Evolutionary conservation across 37 sponge, comb jelly and placozoan genomes (phyloP).

Genomic region (Ianthella basta): DNA sequence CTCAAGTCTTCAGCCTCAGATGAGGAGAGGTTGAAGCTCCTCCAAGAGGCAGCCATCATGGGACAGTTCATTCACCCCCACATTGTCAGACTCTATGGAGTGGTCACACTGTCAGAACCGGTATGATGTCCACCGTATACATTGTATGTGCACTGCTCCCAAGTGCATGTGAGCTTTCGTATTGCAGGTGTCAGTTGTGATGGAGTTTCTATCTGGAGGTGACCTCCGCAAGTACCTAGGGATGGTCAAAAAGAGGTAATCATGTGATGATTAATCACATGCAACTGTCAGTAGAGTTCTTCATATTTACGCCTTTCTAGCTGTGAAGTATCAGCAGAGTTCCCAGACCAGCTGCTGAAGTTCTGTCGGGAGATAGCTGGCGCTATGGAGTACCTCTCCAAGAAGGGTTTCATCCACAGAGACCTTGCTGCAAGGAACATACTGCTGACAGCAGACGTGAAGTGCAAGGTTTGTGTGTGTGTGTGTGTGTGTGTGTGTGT

Average conservation of each 20-base stretch:
- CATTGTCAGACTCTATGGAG: slow-evolving; percentile 17
- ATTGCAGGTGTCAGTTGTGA: too few relatives aligned
- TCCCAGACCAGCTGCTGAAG: not conserved
- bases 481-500: too few relatives aligned
- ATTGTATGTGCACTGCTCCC: too few relatives aligned
- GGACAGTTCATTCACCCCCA: slow-evolving; percentile 18
- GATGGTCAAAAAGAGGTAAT: too few relatives aligned
- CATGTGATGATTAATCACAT: too few relatives aligned
- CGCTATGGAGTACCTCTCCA: slow-evolving; percentile 64
- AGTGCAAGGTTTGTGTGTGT: slow-evolving; percentile 41
- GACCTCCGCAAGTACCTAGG: too few relatives aligned
- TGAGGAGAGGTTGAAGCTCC: slow-evolving; percentile 4
- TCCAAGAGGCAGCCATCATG: slow-evolving; percentile 28
- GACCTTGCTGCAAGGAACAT: slow-evolving; percentile 81
- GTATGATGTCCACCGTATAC: not conserved
- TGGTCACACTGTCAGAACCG: not conserved
- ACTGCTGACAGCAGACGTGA: slow-evolving; percentile 33
- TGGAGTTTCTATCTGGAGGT: too few relatives aligned
- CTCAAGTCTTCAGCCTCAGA: slow-evolving; percentile 27
- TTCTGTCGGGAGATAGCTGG: slow-evolving; percentile 54
- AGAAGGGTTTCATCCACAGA: slow-evolving; percentile 64
- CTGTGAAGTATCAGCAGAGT: too few relatives aligned
- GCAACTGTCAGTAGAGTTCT: too few relatives aligned
- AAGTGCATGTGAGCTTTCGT: too few relatives aligned
- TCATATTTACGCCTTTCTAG: too few relatives aligned